Evolutionary conservation across 30 jellyfish, hydroid and myxozoan species (phyloP).

Genomic region (Chrysaora quinquecirrha): DNA sequence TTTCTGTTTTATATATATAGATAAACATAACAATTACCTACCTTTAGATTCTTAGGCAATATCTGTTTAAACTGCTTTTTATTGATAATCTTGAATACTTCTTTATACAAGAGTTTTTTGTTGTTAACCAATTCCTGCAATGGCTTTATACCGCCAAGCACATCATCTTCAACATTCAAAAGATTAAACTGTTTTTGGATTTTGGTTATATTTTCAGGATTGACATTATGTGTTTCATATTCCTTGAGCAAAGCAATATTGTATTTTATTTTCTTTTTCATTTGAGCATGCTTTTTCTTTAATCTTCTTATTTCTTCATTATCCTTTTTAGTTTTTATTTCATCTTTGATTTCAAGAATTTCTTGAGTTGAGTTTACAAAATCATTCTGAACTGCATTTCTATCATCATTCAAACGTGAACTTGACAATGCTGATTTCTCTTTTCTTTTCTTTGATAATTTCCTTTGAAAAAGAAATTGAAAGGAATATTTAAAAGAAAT

Average conservation of each 20-base stretch:
- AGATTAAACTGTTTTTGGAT: neutral
- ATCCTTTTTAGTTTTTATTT: neutral
- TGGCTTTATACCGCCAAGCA: slow-evolving; percentile 61
- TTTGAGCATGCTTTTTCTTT: neutral
- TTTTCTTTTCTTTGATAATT: slow-evolving; percentile 10
- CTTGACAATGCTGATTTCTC: neutral
- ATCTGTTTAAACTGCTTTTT: slow-evolving; percentile 84
- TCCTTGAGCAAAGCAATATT: slow-evolving; percentile 20
- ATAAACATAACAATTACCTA: no score
- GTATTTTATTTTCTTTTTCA: slow-evolving; percentile 15
- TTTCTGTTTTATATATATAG: no score
- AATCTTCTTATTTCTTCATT: slow-evolving; percentile 8
- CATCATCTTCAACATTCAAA: slow-evolving; percentile 14
- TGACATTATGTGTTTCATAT: slow-evolving; percentile 4
- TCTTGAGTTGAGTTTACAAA: slow-evolving; percentile 75
- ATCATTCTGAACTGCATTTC: slow-evolving; percentile 48
- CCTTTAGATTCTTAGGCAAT: slow-evolving; percentile 84
- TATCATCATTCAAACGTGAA: neutral
- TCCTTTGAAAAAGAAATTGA: neutral
- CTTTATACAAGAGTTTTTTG: slow-evolving; percentile 65
- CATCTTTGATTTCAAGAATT: neutral
- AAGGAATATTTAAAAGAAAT: no score
- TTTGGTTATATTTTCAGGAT: neutral
- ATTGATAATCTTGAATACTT: slow-evolving; percentile 61
- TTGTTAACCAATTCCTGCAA: slow-evolving; percentile 64